Conservation (phyloP, 2,888 invertebrate genomes). For the Pemphredon lugubris region DNA sequence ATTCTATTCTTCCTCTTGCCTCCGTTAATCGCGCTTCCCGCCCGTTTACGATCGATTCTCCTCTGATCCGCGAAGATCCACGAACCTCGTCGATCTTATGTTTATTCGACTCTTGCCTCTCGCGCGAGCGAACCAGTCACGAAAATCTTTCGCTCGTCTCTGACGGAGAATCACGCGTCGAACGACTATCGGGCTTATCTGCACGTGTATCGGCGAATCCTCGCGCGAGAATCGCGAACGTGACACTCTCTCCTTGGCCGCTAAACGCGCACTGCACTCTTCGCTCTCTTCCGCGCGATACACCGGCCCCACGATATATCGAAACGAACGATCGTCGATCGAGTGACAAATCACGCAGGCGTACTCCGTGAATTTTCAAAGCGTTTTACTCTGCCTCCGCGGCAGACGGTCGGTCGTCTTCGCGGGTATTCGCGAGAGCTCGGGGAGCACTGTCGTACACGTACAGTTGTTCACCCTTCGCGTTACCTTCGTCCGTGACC, state of each 20-base stretch:
- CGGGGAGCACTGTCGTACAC: conserved; percentile 14
- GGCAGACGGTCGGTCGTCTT: conserved; percentile 24
- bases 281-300: background rate
- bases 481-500: background rate
- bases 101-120: too few species aligned
- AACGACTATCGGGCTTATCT: conserved; percentile 2
- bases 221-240: background rate
- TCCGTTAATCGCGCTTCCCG: background rate
- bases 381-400: conserved; percentile 31
- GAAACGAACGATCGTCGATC: conserved; percentile 43
- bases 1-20: conserved; percentile 2
- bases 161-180: too few species aligned
- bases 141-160: too few species aligned
- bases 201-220: conserved; percentile 6
- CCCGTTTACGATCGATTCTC: background rate
- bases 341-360: conserved; percentile 55
- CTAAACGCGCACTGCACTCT: conserved; percentile 11
- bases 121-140: too few species aligned
- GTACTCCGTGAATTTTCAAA: conserved; percentile 51
- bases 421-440: conserved; percentile 32
- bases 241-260: background rate
- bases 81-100: too few species aligned
- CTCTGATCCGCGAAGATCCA: too few species aligned
- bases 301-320: background rate
- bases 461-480: conserved; percentile 23